Percentiles rank a stretch among this genome's conserved stretches.
Conservation (phyloP, 2,888 invertebrate species). For the Acleris sparsana region DNA sequence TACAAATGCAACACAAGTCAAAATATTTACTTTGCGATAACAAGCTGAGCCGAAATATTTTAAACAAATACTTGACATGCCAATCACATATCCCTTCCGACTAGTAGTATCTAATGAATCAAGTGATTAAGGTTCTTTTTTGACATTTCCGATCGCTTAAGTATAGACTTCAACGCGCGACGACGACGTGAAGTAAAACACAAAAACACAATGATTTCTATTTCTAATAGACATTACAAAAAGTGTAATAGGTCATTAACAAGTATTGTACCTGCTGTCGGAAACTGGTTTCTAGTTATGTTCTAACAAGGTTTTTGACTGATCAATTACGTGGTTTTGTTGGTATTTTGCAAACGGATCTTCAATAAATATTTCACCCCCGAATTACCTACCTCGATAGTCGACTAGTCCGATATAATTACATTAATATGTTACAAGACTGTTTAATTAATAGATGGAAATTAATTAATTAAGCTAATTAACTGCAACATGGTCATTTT, state of each 20-base stretch:
- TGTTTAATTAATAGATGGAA: slow-evolving; percentile 21
- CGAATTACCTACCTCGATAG: neutral
- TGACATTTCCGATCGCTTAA: slow-evolving; percentile 21
- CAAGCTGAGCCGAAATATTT: neutral
- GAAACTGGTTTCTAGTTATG: slow-evolving; percentile 22
- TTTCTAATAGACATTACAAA: slow-evolving; percentile 27
- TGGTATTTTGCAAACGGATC: slow-evolving; percentile 9
- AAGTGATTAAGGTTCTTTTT: slow-evolving; percentile 8
- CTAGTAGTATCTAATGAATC: neutral
- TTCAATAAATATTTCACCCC: slow-evolving; percentile 16
- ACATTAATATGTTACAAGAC: slow-evolving; percentile 6
- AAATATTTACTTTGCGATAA: slow-evolving; percentile 27
- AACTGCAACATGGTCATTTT: slow-evolving; percentile 46
- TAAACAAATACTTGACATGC: neutral
- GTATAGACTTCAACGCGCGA: slow-evolving; percentile 74
- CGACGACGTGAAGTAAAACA: slow-evolving; percentile 32
- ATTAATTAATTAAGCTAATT: slow-evolving; percentile 30
- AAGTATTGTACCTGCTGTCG: slow-evolving; percentile 23
- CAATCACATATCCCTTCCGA: neutral
- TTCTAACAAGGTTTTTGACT: neutral
- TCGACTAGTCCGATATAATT: neutral
- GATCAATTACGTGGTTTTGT: slow-evolving; percentile 17
- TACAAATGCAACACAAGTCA: slow-evolving; percentile 18
- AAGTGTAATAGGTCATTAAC: slow-evolving; percentile 34
- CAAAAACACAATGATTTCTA: slow-evolving; percentile 26